These are phyloP conservation scores for Gobio occitaniae DNA, from an alignment of 2,797 vertebrate species.

Conservation along the genomic window DNA sequence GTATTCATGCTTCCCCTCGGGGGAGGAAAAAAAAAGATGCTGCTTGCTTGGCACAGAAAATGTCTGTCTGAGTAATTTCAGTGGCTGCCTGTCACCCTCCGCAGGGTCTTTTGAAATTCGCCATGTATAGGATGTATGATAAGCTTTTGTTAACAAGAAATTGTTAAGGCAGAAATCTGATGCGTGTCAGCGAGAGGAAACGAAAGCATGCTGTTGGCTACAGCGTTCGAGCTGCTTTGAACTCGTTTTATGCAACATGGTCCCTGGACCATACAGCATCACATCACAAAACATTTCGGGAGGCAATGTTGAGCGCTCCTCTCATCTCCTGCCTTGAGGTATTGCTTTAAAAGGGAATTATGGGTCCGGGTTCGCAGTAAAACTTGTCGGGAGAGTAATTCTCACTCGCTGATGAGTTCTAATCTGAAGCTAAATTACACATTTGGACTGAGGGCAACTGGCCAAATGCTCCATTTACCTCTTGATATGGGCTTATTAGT, in stretches of 20 bases:
- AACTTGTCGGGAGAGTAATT: slow-evolving; percentile 25
- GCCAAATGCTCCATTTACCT: slow-evolving; percentile 37
- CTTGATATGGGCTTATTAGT: slow-evolving; percentile 34
- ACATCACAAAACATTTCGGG: slow-evolving; percentile 15
- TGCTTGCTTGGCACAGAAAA: slow-evolving; percentile 16
- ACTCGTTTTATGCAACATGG: slow-evolving; percentile 22
- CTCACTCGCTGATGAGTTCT: slow-evolving; percentile 22
- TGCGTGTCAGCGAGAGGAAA: slow-evolving; percentile 21
- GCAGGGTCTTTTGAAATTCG: slow-evolving; percentile 32
- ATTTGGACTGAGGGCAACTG: slow-evolving; percentile 23
- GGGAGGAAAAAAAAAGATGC: slow-evolving; percentile 4
- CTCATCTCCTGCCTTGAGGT: slow-evolving; percentile 34
- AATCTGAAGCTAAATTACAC: slow-evolving; percentile 35
- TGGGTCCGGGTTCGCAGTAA: neutral
- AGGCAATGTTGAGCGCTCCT: neutral
- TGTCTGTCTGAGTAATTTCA: slow-evolving; percentile 27
- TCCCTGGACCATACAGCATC: slow-evolving; percentile 35
- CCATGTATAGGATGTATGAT: slow-evolving; percentile 12
- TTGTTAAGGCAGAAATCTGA: slow-evolving; percentile 16
- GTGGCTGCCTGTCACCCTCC: neutral
- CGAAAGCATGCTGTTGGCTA: slow-evolving; percentile 17
- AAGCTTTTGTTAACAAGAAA: slow-evolving; percentile 40
- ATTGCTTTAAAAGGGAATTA: slow-evolving; percentile 34
- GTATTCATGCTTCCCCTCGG: slow-evolving; percentile 41
- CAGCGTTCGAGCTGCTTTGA: slow-evolving; percentile 33